phyloP scores from a whole-genome alignment of 2,888 invertebrate species.

The Drosophila incognita region DNA sequence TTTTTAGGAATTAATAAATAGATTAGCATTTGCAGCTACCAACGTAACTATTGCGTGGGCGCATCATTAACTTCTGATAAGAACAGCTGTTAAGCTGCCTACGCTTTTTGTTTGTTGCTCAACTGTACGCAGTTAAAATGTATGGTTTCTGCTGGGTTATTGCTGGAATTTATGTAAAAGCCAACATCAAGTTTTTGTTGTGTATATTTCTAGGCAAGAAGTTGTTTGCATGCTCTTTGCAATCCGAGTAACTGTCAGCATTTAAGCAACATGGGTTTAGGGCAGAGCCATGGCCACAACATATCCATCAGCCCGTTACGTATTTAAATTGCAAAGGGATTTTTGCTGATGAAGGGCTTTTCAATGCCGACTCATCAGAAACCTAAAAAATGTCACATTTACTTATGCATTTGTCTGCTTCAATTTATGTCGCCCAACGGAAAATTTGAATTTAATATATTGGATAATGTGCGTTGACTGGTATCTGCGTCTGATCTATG shows the following conservation, averaged over 20 bases:
- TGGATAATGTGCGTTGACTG: background rate
- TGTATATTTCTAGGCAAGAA: slow-evolving; percentile 25
- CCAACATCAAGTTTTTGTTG: slow-evolving; percentile 4
- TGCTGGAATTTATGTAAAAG: slow-evolving; percentile 18
- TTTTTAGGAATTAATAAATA: slow-evolving; percentile 2
- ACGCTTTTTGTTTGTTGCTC: slow-evolving; percentile 26
- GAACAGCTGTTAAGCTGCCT: slow-evolving; percentile 35
- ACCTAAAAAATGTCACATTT: slow-evolving; percentile 2
- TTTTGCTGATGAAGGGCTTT: slow-evolving; percentile 20
- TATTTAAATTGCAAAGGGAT: slow-evolving; percentile 18
- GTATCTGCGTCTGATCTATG: background rate
- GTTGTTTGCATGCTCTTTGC: background rate
- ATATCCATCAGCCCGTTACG: slow-evolving; percentile 20
- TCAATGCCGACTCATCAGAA: slow-evolving; percentile 7
- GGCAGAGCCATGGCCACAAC: slow-evolving; percentile 36
- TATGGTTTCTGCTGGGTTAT: slow-evolving; percentile 13
- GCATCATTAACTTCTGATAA: slow-evolving; percentile 17
- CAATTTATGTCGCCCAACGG: background rate
- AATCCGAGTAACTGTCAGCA: slow-evolving; percentile 29
- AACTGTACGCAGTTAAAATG: slow-evolving; percentile 17
- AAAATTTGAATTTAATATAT: slow-evolving; percentile 11
- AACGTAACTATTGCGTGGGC: slow-evolving; percentile 8
- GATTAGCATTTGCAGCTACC: slow-evolving; percentile 14
- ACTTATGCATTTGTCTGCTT: slow-evolving; percentile 24
- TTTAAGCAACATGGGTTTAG: slow-evolving; percentile 42